Evolutionary conservation across 2,797 vertebrate species (phyloP), one percentile per base, ranked within the genome.

Genomic region (Discoglossus pictus): DNA sequence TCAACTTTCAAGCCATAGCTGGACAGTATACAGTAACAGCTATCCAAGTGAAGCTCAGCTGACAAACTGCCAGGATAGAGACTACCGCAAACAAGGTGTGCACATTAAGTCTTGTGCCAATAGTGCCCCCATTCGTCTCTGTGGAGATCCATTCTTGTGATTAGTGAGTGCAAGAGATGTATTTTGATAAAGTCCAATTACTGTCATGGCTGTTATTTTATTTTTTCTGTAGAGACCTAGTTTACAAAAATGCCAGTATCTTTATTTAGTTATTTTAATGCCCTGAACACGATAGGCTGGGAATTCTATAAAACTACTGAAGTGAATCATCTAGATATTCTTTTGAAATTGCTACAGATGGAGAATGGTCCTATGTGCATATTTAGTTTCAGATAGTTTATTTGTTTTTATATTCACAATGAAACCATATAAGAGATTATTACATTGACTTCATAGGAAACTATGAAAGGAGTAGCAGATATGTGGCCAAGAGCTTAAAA

Each of bases 11-110:
- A 88, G 82, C 79, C 76, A 81, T 87, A 83, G 89, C 93, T 95
- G 95, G 94, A 93, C 85, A 94, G 79, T 90, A 91, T 95, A 93
- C 87, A 85, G 89, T 90, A 90, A 93, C 94, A 96, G 94, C 92
- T 94, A 35, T 56, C 66, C 86, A 83, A 85, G 68, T 85, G 85
- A 84, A 78, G 76, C 79, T 78, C 82, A 84, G 80, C 82, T 89
- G 87, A 89, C 80, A 81, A 82, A 50, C 84, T 87, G 84, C 84
- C 77, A 79, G 80, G 75, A 78, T 79, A 80, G 68, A 68, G 77
- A 73, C 25, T 78, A 82, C 79, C 82, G 71, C 82, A 73, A 83
- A 84, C 75, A 88, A 89, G 87, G 84, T 88, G 68, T 81, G 80
- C 71, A 72, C 76, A 80, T 78, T 86, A 79, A 40, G 90, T 90